A percentile compares a stretch with the other conserved stretches of the same genome.
Evolutionary conservation across 2,888 invertebrate genomes (phyloP).

Genomic region (Agapostemon virescens): DNA sequence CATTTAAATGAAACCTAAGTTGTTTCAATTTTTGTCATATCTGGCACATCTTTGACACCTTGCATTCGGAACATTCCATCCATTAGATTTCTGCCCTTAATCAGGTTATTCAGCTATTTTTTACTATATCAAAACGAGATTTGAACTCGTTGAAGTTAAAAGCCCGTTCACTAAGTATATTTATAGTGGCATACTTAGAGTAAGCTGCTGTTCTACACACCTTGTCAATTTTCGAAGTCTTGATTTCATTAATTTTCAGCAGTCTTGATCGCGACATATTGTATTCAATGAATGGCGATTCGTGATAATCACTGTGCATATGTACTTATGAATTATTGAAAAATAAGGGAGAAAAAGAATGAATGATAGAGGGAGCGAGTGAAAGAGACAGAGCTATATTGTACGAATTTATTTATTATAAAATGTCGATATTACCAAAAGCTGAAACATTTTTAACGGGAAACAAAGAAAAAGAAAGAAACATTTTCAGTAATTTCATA

Average conservation of each 20-base stretch:
- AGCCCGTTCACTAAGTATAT: slow-evolving; percentile 43
- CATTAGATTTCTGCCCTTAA: slow-evolving; percentile 66
- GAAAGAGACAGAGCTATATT: slow-evolving; percentile 46
- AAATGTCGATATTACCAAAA: slow-evolving; percentile 51
- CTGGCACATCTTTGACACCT: slow-evolving; percentile 66
- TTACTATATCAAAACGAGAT: slow-evolving; percentile 50
- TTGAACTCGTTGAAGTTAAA: slow-evolving; percentile 50
- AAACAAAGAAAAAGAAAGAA: slow-evolving; percentile 19
- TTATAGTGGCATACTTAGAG: slow-evolving; percentile 47
- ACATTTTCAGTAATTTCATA: slow-evolving; percentile 38
- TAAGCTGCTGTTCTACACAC: slow-evolving; percentile 53
- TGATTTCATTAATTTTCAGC: slow-evolving; percentile 49
- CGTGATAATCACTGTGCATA: slow-evolving; percentile 66
- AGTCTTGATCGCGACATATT: slow-evolving; percentile 49
- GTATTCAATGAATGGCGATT: slow-evolving; percentile 54
- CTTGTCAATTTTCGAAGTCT: slow-evolving; percentile 42
- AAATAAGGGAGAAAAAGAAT: slow-evolving; percentile 29
- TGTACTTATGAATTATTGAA: slow-evolving; percentile 59
- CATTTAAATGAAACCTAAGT: slow-evolving; percentile 79
- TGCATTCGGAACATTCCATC: slow-evolving; percentile 72
- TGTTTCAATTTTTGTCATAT: slow-evolving; percentile 77
- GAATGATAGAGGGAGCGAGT: slow-evolving; percentile 34
- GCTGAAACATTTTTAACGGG: slow-evolving; percentile 21
- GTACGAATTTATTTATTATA: slow-evolving; percentile 67
- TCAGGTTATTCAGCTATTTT: slow-evolving; percentile 61